phyloP scores from a whole-genome alignment of 2,888 invertebrate genomes.

The Phytoseiulus persimilis region DNA sequence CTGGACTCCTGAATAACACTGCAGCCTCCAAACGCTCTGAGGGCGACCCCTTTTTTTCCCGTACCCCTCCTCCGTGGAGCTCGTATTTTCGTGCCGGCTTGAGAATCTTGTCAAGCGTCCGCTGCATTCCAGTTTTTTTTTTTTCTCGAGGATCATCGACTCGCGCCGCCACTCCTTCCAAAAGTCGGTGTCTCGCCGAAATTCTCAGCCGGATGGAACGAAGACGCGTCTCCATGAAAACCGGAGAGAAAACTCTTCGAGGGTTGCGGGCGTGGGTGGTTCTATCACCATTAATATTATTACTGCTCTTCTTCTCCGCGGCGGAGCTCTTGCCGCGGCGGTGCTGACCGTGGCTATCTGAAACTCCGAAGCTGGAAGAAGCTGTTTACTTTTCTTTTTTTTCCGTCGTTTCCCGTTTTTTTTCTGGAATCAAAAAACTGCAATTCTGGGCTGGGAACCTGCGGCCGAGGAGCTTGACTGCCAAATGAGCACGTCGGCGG shows the following conservation, averaged over 20 bases:
- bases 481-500: background rate
- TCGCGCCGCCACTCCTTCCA: background rate
- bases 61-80: no score
- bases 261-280: background rate
- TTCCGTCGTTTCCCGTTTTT: background rate
- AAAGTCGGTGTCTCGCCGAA: background rate
- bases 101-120: no score
- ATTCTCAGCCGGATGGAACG: no score
- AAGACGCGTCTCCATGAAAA: no score
- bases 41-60: no score
- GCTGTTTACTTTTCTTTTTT: background rate
- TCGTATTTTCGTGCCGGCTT: no score
- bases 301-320: background rate
- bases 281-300: background rate
- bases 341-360: no score
- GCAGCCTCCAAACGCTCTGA: no score
- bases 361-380: background rate
- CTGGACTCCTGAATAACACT: background rate
- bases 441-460: background rate
- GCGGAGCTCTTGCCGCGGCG: background rate
- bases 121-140: no score
- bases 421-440: background rate
- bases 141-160: background rate
- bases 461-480: background rate
- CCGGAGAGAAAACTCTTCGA: background rate